Evolutionary conservation across 1,140 invertebrate genomes (phyloP).

Genomic region (Plutomurus gul): DNA sequence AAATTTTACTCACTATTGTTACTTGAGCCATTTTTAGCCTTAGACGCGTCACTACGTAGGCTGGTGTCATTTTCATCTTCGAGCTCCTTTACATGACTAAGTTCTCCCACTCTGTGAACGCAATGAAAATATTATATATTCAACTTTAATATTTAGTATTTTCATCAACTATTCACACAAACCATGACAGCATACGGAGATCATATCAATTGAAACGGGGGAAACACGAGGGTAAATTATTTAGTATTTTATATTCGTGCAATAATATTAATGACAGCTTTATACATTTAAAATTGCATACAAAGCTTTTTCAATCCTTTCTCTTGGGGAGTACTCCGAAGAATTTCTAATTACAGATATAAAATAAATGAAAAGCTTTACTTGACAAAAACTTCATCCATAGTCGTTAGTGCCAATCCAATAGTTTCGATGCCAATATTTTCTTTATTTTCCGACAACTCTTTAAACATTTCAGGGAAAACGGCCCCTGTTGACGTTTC

Average conservation of each 20-base stretch:
- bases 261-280: no score
- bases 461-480: constrained; percentile 51
- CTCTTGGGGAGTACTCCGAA: no score
- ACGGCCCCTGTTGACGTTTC: constrained; percentile 30
- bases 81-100: neutral
- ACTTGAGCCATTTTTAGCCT: neutral
- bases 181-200: no score
- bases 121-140: no score
- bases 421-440: constrained; percentile 49
- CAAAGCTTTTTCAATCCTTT: no score
- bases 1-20: neutral
- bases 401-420: constrained; percentile 51
- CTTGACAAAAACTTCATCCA: constrained; percentile 54
- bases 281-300: no score
- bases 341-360: neutral
- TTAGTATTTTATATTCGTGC: no score
- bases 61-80: neutral
- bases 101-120: constrained; percentile 11
- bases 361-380: no score
- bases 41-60: neutral
- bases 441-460: constrained; percentile 40
- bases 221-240: no score
- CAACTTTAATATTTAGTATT: no score
- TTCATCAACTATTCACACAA: no score
- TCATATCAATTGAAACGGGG: no score